Percentiles rank a stretch among this genome's conserved stretches.
Evolutionary conservation across 1,140 invertebrate species (phyloP).

Genomic region (Lordiphosa stackelbergi): DNA sequence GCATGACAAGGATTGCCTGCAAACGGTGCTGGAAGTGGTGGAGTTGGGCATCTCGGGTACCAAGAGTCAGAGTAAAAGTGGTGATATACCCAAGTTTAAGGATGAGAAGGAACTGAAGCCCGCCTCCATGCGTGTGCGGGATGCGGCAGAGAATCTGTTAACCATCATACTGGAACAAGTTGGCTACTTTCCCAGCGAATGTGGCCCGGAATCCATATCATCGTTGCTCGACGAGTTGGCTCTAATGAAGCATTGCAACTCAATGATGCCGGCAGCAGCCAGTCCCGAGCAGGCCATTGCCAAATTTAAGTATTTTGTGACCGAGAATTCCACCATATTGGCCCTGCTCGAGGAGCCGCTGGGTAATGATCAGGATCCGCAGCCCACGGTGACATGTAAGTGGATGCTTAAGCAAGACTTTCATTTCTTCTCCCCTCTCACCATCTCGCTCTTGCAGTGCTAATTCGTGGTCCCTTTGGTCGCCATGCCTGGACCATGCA

Average conservation of each 20-base stretch:
- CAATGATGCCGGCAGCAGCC: slow-evolving; percentile 47
- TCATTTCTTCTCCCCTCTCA: too few relatives aligned
- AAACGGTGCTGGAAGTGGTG: slow-evolving; percentile 95
- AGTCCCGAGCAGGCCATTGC: slow-evolving; percentile 71
- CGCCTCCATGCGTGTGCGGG: slow-evolving; percentile 95
- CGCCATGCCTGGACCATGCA: slow-evolving; percentile 96
- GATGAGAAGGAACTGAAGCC: slow-evolving; percentile 97
- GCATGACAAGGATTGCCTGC: slow-evolving; percentile 94
- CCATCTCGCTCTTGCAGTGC: slow-evolving; percentile 78
- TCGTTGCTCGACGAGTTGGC: slow-evolving; percentile 93
- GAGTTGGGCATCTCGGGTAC: slow-evolving; percentile 98
- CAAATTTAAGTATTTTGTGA: slow-evolving; percentile 92
- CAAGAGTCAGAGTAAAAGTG: slow-evolving; percentile 91
- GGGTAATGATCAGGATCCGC: slow-evolving; percentile 87
- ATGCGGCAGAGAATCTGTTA: slow-evolving; percentile 95
- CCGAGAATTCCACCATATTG: slow-evolving; percentile 92
- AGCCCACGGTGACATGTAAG: slow-evolving; percentile 84
- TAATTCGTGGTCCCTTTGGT: slow-evolving; percentile 94
- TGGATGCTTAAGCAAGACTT: too few relatives aligned
- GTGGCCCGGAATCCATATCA: slow-evolving; percentile 89
- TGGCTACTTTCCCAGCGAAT: slow-evolving; percentile 89
- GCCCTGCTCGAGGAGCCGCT: slow-evolving; percentile 94
- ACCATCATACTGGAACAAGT: slow-evolving; percentile 95
- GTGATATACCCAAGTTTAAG: slow-evolving; percentile 93
- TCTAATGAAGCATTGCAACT: slow-evolving; percentile 87